Base-by-base conservation (phyloP, 2,888 invertebrate species). In the Drosophila fungiperda region DNA sequence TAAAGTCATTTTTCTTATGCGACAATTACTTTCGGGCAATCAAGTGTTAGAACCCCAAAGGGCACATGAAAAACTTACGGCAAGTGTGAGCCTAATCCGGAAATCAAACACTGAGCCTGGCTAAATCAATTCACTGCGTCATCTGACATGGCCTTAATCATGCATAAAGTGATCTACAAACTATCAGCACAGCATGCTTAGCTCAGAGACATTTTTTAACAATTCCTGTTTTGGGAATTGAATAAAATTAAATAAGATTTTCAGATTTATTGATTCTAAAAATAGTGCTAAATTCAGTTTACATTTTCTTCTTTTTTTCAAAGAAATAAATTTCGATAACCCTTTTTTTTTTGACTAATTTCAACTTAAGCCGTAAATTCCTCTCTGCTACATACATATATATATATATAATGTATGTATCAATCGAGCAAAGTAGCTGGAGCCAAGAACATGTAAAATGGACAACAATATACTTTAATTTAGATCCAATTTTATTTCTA, bases 401-500 rank as follows among this genome's bases (percentile, higher is more conserved):
- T 26, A 26, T 4, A 26, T 29, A 29, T 29, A 54, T 67, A 54
- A 36, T n/a, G 45, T 11, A n/a, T 20, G 40, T 12, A 36, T 33
- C 26, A 60, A 2, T 60, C 7, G 38, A 6, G 8, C 20, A 29
- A 35, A 40, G 48, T 40, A 20, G 61, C 12, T 57, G 36, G 1
- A 26, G 35, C 29, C 33, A 38, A 53, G n/a, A 38, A 29, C 48
- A 26, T 5, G 20, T 33, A 50, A 33, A 17, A 48, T 29, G 29
- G 29, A 35, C 20, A 55, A 57, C 42, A 71, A 52, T 42, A 32
- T 45, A 62, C 40, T 65, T 62, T 20, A 40, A 71, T 55, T 70
- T 42, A 55, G 62, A 74, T 50, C 53, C 66, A 64, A 75, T 77
- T 71, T 67, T 9, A 66, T 64, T 67, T 61, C 67, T 78, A 61